These are phyloP conservation scores for Mesoclemmys tuberculata DNA, from an alignment of 2,113 vertebrate genomes.

Conservation along the genomic window DNA sequence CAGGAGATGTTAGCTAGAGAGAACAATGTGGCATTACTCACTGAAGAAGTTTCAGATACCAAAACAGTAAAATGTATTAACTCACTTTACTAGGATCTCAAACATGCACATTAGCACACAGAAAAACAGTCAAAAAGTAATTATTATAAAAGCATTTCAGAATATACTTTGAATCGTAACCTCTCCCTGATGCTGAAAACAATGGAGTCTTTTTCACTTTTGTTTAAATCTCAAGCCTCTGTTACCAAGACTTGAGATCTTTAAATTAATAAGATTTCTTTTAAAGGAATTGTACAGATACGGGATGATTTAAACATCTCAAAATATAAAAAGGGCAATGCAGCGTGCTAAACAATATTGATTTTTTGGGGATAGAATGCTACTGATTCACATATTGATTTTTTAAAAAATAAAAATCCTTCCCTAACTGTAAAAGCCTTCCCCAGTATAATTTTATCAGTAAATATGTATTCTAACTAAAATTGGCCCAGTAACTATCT, in stretches of 20 bases:
- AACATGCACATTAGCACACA: not conserved
- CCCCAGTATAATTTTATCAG: slow-evolving; percentile 2
- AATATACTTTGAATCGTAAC: not conserved
- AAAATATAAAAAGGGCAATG: slow-evolving; percentile 61
- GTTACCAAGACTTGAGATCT: not conserved
- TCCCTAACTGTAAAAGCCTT: slow-evolving; percentile 20
- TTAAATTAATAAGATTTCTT: slow-evolving; percentile 41
- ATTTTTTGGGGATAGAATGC: slow-evolving; percentile 55
- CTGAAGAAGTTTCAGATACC: slow-evolving; percentile 2
- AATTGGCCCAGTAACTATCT: slow-evolving; percentile 10
- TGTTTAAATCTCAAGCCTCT: not conserved
- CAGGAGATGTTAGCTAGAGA: not conserved
- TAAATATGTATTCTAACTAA: slow-evolving; percentile 52
- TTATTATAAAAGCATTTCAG: slow-evolving; percentile 8
- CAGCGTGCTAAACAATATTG: slow-evolving; percentile 47
- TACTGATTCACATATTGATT: slow-evolving; percentile 39
- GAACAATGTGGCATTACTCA: not conserved
- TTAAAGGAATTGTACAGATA: slow-evolving; percentile 39
- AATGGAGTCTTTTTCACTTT: not conserved
- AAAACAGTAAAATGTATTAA: slow-evolving; percentile 31
- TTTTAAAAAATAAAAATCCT: slow-evolving; percentile 36
- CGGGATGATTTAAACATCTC: slow-evolving; percentile 55
- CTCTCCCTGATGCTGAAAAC: not conserved
- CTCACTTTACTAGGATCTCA: not conserved
- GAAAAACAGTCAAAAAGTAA: not conserved